phyloP scores from a whole-genome alignment of 2,113 vertebrate genomes.

The Myrmecobius fasciatus region DNA sequence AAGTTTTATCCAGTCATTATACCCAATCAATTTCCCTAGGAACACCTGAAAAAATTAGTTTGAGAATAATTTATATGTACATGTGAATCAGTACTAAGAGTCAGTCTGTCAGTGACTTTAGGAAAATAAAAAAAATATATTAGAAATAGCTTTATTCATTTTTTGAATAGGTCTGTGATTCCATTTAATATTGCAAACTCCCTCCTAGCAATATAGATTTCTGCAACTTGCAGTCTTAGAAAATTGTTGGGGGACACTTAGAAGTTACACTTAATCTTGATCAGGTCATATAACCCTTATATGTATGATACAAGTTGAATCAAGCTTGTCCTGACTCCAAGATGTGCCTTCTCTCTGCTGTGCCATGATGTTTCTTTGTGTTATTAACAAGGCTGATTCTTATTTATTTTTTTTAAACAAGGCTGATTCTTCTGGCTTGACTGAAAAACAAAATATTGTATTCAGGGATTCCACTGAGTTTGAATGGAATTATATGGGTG shows the following conservation, averaged over 20 bases:
- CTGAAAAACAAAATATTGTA: not conserved
- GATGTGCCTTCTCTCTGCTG: not conserved
- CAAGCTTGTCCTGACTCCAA: not conserved
- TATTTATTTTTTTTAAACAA: too few relatives aligned
- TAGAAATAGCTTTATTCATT: not conserved
- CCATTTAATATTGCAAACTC: not conserved
- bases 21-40: not conserved
- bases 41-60: not conserved
- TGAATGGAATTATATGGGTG: not conserved
- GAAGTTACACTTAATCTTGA: not conserved
- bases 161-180: not conserved
- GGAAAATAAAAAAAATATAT: not conserved
- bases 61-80: not conserved
- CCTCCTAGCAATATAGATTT: not conserved
- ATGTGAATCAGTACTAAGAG: not conserved
- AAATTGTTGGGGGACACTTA: not conserved
- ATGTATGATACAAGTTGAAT: not conserved
- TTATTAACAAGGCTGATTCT: not conserved
- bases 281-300: not conserved
- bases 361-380: not conserved
- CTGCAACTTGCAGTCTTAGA: not conserved
- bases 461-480: not conserved
- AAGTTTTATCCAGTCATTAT: not conserved
- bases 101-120: not conserved
- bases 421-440: not conserved